A percentile compares a stretch with the other conserved stretches of the same genome.
Conservation (phyloP, 2,888 invertebrate genomes). For the Archaeoteleia sp. region DNA sequence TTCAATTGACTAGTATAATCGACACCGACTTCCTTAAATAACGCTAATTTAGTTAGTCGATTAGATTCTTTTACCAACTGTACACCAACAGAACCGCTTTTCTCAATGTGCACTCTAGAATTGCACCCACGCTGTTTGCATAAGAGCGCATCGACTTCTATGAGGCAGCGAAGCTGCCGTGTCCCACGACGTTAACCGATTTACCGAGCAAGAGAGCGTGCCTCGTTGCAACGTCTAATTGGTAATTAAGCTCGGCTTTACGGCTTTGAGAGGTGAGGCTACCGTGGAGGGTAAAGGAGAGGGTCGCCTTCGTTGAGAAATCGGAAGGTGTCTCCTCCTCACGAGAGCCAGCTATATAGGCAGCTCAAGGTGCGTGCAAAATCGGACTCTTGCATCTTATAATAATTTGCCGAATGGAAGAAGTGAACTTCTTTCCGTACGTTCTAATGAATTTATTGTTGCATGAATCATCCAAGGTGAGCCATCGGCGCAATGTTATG, state of each 20-base stretch:
- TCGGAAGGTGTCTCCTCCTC: slow-evolving; percentile 32
- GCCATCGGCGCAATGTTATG: no score
- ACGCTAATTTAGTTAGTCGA: slow-evolving; percentile 44
- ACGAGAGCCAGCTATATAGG: slow-evolving; percentile 22
- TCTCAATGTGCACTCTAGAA: slow-evolving; percentile 26
- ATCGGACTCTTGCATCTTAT: neutral
- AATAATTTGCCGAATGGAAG: neutral
- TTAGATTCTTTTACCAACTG: slow-evolving; percentile 19
- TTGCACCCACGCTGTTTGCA: slow-evolving; percentile 53
- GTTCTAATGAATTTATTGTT: no score
- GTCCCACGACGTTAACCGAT: slow-evolving; percentile 71
- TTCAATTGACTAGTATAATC: no score
- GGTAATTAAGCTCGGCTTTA: slow-evolving; percentile 73
- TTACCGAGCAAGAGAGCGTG: slow-evolving; percentile 70
- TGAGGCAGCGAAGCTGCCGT: slow-evolving; percentile 52
- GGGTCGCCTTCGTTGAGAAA: slow-evolving; percentile 14
- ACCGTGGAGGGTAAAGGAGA: slow-evolving; percentile 19
- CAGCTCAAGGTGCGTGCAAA: slow-evolving; percentile 17
- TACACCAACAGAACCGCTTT: slow-evolving; percentile 12
- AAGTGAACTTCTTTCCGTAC: neutral
- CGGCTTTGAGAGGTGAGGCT: slow-evolving; percentile 51
- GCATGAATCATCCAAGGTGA: no score
- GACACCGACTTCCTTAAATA: slow-evolving; percentile 36
- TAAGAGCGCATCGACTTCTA: slow-evolving; percentile 40
- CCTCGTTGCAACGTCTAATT: slow-evolving; percentile 72